Base-by-base conservation (phyloP, 2,888 invertebrate species). In the Calephelis perditalis region DNA sequence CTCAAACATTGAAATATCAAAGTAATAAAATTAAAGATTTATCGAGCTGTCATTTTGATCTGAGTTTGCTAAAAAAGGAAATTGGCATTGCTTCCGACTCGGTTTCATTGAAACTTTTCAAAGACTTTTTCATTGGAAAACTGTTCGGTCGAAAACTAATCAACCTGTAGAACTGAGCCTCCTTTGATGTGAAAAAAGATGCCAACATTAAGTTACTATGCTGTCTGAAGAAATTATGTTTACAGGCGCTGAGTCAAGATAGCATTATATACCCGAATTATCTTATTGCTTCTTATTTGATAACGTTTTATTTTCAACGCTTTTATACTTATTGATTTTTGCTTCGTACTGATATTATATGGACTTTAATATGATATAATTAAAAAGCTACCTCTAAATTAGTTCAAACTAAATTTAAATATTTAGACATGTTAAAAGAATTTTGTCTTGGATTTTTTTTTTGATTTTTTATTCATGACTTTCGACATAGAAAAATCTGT, bases 141-240 rank as follows among this genome's bases (percentile, higher is more conserved):
- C 52, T 52, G 15, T 54, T 44, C 26, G 54, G 52, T 59, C 59
- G 59, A 59, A 43, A 54, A 54, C 54, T 59, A 59, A 59, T 59
- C 54, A 59, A 59, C 52, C 52, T 59, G 54, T 54, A 26, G 49
- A 59, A 52, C 52, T 26, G 35, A 35, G 11, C 10, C 35, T 59
- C 54, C 54, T 59, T 59, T 59, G 59, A 59, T 59, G 43, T 26
- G 35, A 54, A 49, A 49, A 36, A 59, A 44, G 52, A 49, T 59
- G 59, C 47, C 35, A 54, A 52, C 37, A 59, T 59, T 54, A 52
- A 59, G n/a, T 59, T 35, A 52, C 54, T 54, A n/a, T 26, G 43
- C n/a, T 52, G 5, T 26, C 26, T 11, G 8, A 52, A 10, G 8
- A 10, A 35, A 49, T 9, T 35, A 26, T 11, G 7, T 26, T 26